phyloP scores from a whole-genome alignment of 2,888 invertebrate genomes.

The Elegia similella region DNA sequence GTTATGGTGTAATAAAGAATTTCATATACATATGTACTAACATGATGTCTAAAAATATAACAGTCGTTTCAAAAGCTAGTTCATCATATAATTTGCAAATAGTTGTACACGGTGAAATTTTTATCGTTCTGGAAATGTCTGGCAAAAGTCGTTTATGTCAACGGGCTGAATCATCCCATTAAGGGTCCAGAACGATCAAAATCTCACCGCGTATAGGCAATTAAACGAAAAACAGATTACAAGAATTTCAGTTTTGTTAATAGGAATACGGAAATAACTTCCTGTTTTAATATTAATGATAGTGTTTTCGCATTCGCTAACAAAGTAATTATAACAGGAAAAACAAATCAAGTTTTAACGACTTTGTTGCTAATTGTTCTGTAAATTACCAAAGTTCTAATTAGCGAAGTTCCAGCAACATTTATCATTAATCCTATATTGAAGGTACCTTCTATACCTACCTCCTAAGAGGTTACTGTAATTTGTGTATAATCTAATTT shows the following conservation, averaged over 20 bases:
- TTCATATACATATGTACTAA: too few relatives aligned
- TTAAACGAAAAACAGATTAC: too few relatives aligned
- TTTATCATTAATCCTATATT: constrained; percentile 34
- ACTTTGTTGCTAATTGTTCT: constrained; percentile 51
- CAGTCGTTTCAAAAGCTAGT: too few relatives aligned
- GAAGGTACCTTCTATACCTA: constrained; percentile 32
- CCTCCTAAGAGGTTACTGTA: neutral
- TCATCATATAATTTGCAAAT: too few relatives aligned
- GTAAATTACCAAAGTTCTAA: constrained; percentile 55
- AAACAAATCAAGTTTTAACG: constrained; percentile 14
- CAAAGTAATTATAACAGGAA: constrained; percentile 10
- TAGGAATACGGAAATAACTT: neutral
- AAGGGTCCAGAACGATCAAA: too few relatives aligned
- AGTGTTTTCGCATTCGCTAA: constrained; percentile 33
- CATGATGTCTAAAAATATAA: too few relatives aligned
- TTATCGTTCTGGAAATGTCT: too few relatives aligned
- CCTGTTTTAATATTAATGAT: constrained; percentile 40
- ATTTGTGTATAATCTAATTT: neutral
- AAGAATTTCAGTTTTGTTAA: neutral
- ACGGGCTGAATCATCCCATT: too few relatives aligned
- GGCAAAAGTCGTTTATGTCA: too few relatives aligned
- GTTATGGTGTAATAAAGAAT: too few relatives aligned
- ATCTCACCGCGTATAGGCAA: too few relatives aligned
- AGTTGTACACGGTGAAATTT: too few relatives aligned
- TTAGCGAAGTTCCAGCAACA: constrained; percentile 47